Conservation (phyloP, 2,888 invertebrate genomes). For the Ditula angustiorana region DNA sequence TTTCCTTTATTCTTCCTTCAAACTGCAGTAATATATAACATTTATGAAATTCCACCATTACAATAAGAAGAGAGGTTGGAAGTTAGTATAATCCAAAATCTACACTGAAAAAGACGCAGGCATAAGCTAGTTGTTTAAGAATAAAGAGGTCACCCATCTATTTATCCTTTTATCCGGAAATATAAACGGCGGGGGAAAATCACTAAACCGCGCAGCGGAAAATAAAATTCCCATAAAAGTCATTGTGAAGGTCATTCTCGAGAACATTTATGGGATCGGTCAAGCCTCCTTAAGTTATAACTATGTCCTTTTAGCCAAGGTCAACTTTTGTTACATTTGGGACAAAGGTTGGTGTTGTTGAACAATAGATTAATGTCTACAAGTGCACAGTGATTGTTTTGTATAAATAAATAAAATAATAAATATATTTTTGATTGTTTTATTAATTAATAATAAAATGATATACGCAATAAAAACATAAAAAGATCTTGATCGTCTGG, state of each 20-base stretch:
- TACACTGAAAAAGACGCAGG: too few relatives aligned
- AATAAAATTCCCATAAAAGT: constrained; percentile 35
- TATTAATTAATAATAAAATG: too few relatives aligned
- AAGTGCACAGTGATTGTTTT: not conserved
- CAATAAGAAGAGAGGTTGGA: too few relatives aligned
- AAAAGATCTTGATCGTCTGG: too few relatives aligned
- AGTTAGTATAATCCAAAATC: too few relatives aligned
- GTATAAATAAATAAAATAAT: not conserved
- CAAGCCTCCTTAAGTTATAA: constrained; percentile 30
- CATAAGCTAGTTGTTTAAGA: too few relatives aligned
- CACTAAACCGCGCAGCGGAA: constrained; percentile 36
- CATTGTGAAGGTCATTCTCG: constrained; percentile 25
- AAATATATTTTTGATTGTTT: not conserved
- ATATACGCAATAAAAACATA: too few relatives aligned
- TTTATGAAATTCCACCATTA: too few relatives aligned
- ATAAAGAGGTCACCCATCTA: constrained; percentile 10
- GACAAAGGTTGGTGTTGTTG: not conserved
- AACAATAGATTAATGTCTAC: constrained; percentile 7
- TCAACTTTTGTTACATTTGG: constrained; percentile 14
- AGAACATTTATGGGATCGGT: constrained; percentile 28
- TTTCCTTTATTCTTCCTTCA: too few relatives aligned
- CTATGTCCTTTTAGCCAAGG: constrained; percentile 10
- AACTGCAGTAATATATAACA: too few relatives aligned
- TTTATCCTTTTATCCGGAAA: constrained; percentile 28
- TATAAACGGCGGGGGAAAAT: constrained; percentile 23